Conservation (phyloP, 2,113 vertebrate genomes). For the Nothobranchius kuhntae region DNA sequence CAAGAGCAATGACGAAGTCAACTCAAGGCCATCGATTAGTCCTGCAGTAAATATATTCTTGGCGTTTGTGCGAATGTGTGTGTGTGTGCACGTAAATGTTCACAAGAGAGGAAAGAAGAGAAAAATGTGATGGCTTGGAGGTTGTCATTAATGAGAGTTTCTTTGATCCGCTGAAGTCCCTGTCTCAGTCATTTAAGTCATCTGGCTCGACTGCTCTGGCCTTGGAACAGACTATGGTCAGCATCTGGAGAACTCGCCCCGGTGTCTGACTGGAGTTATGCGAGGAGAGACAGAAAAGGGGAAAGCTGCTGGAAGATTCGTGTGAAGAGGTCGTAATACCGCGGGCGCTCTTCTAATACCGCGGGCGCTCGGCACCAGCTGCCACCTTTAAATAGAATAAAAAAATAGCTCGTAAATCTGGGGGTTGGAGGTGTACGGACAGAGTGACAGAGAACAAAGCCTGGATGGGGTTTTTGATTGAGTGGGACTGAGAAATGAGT, state of each 20-base stretch:
- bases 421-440: constrained; percentile 31
- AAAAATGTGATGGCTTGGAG: background rate
- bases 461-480: constrained; percentile 3
- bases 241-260: constrained; percentile 70
- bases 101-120: constrained; percentile 7
- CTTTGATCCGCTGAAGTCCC: constrained; percentile 51
- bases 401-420: constrained; percentile 66
- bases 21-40: constrained; percentile 36
- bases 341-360: constrained; percentile 32
- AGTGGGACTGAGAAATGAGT: constrained; percentile 10
- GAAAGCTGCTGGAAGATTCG: constrained; percentile 7
- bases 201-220: constrained; percentile 53
- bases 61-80: background rate
- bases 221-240: constrained; percentile 60
- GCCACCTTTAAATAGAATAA: constrained; percentile 56
- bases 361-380: constrained; percentile 58
- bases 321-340: constrained; percentile 20
- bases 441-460: constrained; percentile 35
- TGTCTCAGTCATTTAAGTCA: constrained; percentile 55
- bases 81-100: constrained; percentile 1
- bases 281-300: constrained; percentile 3
- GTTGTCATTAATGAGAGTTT: constrained; percentile 36
- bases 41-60: constrained; percentile 28
- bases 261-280: constrained; percentile 21
- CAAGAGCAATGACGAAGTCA: constrained; percentile 23